Percentiles rank a stretch among this genome's conserved stretches.
phyloP scores from a whole-genome alignment of 2,888 invertebrate genomes.

The Tetrapedia diversipes region DNA sequence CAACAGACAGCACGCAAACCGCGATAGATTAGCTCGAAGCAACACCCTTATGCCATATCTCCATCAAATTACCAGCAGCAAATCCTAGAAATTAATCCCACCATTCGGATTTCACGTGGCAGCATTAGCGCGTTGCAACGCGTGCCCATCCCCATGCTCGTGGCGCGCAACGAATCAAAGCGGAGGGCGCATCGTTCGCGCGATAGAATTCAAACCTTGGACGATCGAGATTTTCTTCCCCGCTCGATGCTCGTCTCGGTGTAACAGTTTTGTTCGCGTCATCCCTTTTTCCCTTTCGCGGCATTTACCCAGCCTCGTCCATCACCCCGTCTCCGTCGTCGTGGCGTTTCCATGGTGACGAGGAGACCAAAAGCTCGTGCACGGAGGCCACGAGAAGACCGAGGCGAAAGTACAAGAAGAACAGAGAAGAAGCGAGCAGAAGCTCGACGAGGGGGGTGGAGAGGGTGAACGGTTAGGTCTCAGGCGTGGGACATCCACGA shows the following conservation, averaged over 20 bases:
- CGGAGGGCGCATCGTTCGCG: conserved; percentile 71
- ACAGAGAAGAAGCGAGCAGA: conserved; percentile 28
- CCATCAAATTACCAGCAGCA: too few relatives aligned
- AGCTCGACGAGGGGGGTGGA: neutral
- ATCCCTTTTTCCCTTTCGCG: conserved; percentile 34
- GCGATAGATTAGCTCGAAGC: too few relatives aligned
- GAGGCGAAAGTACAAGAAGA: conserved; percentile 44
- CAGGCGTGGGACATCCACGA: conserved; percentile 45
- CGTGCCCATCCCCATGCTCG: conserved; percentile 18
- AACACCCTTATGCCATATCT: too few relatives aligned
- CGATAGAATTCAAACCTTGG: conserved; percentile 71
- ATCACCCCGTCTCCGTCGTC: conserved; percentile 29
- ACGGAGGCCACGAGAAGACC: conserved; percentile 25
- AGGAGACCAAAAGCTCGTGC: conserved; percentile 63
- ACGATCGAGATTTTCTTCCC: conserved; percentile 57
- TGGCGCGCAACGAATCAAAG: conserved; percentile 68
- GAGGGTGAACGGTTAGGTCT: conserved; percentile 10
- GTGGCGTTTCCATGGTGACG: conserved; percentile 68
- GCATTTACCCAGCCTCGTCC: neutral
- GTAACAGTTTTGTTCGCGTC: conserved; percentile 26
- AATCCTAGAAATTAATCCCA: too few relatives aligned
- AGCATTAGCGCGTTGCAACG: too few relatives aligned
- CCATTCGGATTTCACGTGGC: too few relatives aligned
- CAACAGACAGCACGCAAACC: too few relatives aligned
- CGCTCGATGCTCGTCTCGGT: conserved; percentile 29